Evolutionary conservation across 2,888 invertebrate genomes (phyloP).

Genomic region (Scelioninae gen. 1): DNA sequence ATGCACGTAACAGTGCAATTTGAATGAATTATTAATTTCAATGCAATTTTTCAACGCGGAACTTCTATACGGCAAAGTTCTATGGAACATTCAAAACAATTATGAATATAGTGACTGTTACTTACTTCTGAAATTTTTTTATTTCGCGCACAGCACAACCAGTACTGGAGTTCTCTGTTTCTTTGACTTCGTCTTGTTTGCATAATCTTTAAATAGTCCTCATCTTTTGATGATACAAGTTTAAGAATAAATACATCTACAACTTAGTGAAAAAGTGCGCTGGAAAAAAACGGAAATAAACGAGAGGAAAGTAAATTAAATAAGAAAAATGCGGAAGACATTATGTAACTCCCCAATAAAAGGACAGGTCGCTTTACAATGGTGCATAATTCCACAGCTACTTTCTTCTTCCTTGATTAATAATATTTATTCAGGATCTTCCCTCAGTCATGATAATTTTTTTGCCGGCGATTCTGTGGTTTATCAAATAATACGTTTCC

Average conservation of each 20-base stretch:
- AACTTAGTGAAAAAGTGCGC: constrained; percentile 32
- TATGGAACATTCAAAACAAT: constrained; percentile 54
- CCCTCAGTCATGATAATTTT: constrained; percentile 2
- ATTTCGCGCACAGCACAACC: constrained; percentile 34
- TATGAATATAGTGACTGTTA: constrained; percentile 61
- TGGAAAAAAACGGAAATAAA: constrained; percentile 14
- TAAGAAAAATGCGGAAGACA: constrained; percentile 34
- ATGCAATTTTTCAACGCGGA: constrained; percentile 47
- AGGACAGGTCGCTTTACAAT: constrained; percentile 10
- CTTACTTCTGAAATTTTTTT: constrained; percentile 55
- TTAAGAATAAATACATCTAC: constrained; percentile 56
- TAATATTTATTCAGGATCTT: constrained; percentile 23
- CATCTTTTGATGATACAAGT: constrained; percentile 63
- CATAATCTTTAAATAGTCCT: constrained; percentile 66
- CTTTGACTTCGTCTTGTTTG: constrained; percentile 63
- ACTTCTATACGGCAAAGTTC: constrained; percentile 42
- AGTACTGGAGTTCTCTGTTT: constrained; percentile 60
- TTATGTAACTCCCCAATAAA: constrained; percentile 34
- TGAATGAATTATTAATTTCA: constrained; percentile 59
- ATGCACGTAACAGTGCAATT: constrained; percentile 21
- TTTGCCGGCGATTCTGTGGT: not conserved
- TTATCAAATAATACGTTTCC: constrained; percentile 25
- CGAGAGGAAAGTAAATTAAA: constrained; percentile 50
- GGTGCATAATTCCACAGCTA: constrained; percentile 4
- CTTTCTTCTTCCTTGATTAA: constrained; percentile 33